Evolutionary conservation across 2,888 invertebrate genomes (phyloP), one percentile per base, ranked within the genome.

Genomic region (Serripes groenlandicus): DNA sequence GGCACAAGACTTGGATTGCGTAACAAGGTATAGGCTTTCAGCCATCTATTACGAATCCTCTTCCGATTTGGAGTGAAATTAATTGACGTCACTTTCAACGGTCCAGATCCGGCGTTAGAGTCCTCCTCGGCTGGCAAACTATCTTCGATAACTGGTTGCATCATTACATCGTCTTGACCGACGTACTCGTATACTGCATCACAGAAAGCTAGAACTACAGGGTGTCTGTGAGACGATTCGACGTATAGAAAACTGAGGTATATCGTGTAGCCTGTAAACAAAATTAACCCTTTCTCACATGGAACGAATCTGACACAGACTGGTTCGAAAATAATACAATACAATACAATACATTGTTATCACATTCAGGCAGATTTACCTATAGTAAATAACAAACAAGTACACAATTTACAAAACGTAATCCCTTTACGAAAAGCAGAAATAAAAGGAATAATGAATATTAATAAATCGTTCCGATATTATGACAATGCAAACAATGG

Each of bases 131-230:
- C 37, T 9, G 37, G 18, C n/a, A 23, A 9, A 21, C 15, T 49
- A 0, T 37, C 62, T 34, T 32, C 30, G 66, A 54, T 32, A 42
- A 30, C 15, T n/a, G 68, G n/a, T 15, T 54, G 37, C 32, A 54
- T 28, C 30, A 4, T 42, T 5, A 58, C 49, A 23, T 58, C 42
- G n/a, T 49, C 37, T 28, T 58, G 66, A 15, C 56, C 68, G 28
- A 52, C 54, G 9, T 18, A 56, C 42, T 82, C 79, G 5, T 80
- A 28, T 18, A 89, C 37, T 32, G 72, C 73, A 64, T 89, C 86
- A 79, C 89, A 89, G 74, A 85, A 89, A 11, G 82, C 83, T 9
- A 89, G 75, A 28, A 87, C 30, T 18, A 89, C 89, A 1, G 89
- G 89, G 23, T 89, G 89, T 23, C 86, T 78, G 52, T 89, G 89